phyloP scores from a whole-genome alignment of 2,888 invertebrate species.

The Cryptosula pallasiana region DNA sequence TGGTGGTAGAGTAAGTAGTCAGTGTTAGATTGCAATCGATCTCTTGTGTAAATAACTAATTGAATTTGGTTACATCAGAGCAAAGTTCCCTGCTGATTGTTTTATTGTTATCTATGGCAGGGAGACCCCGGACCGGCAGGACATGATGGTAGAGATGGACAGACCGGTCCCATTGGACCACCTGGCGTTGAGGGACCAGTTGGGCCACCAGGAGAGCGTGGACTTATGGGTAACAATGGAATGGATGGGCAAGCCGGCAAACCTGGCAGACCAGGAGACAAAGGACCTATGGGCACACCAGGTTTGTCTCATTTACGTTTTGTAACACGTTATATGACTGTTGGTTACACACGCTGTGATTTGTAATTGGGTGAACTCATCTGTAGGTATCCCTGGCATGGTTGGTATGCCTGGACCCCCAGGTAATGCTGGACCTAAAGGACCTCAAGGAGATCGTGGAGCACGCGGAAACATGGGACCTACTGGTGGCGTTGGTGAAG shows the following conservation, averaged over 20 bases:
- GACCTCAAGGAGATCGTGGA: conserved; percentile 28
- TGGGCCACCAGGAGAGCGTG: conserved; percentile 25
- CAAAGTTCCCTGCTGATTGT: too few relatives aligned
- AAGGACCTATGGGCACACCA: conserved; percentile 21
- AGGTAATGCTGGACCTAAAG: conserved; percentile 28
- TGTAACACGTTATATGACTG: too few relatives aligned
- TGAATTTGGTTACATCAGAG: too few relatives aligned
- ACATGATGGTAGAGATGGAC: conserved; percentile 22
- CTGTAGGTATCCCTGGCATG: conserved; percentile 21
- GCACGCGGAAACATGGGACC: conserved; percentile 27
- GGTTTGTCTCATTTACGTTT: too few relatives aligned
- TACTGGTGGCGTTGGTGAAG: conserved; percentile 27
- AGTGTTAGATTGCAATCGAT: too few relatives aligned
- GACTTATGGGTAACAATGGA: conserved; percentile 24
- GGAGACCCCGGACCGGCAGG: conserved; percentile 24
- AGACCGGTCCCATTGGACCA: conserved; percentile 24
- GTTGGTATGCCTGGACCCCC: conserved; percentile 25
- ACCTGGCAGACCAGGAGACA: conserved; percentile 22
- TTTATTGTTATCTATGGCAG: too few relatives aligned
- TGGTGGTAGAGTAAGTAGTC: neutral
- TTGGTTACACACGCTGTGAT: too few relatives aligned
- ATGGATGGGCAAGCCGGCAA: conserved; percentile 26
- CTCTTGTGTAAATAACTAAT: too few relatives aligned
- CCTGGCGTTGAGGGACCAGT: conserved; percentile 25
- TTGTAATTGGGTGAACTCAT: too few relatives aligned